A percentile compares a stretch with the other conserved stretches of the same genome.
These are phyloP conservation scores for Melozone crissalis DNA, from an alignment of 2,113 vertebrate genomes.

Conservation along the genomic window DNA sequence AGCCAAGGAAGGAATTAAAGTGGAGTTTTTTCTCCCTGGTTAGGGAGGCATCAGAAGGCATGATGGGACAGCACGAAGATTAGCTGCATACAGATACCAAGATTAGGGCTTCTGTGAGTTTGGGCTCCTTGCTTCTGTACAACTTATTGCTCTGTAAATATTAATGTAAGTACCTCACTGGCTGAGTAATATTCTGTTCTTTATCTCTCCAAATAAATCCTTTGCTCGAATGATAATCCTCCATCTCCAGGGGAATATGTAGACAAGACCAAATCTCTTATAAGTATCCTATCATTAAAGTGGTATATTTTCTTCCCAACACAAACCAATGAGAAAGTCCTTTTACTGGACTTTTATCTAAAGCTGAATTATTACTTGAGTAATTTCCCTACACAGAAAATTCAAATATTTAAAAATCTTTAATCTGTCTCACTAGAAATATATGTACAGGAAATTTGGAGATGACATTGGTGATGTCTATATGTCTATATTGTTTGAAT, in stretches of 20 bases:
- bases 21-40: background rate
- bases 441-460: background rate
- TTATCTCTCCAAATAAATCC: constrained; percentile 32
- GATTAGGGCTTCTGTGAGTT: background rate
- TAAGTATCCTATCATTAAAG: background rate
- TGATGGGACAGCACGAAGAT: background rate
- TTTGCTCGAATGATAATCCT: constrained; percentile 4
- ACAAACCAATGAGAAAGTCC: background rate
- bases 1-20: background rate
- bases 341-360: background rate
- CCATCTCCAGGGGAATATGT: background rate
- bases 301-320: background rate
- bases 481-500: background rate
- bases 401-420: background rate
- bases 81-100: background rate
- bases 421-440: background rate
- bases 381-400: background rate
- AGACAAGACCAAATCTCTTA: background rate
- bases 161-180: background rate
- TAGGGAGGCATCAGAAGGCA: background rate
- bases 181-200: background rate
- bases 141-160: background rate
- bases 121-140: background rate
- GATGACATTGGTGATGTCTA: background rate
- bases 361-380: background rate